These are phyloP conservation scores for Lymantria dispar DNA, from an alignment of 2,888 invertebrate species.

Conservation along the genomic window DNA sequence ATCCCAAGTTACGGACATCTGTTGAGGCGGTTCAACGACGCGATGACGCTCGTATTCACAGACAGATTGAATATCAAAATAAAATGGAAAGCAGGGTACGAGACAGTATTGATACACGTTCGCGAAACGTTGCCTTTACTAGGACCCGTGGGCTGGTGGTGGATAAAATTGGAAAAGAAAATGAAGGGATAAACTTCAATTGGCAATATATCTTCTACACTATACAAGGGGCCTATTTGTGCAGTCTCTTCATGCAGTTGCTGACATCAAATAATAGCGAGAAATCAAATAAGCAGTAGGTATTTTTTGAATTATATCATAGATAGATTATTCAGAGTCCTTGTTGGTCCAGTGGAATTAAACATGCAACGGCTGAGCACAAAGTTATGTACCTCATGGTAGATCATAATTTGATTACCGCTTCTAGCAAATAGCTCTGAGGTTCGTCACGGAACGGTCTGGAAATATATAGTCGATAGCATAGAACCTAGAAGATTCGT, in stretches of 20 bases:
- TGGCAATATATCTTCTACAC: constrained; percentile 64
- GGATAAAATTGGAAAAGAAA: constrained; percentile 12
- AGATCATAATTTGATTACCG: no score
- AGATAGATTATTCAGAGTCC: no score
- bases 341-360: no score
- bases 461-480: no score
- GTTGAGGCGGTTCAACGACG: constrained; percentile 2
- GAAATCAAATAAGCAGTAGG: constrained; percentile 36
- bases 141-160: constrained; percentile 18
- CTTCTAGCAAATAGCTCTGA: no score
- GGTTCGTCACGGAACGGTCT: no score
- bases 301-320: no score
- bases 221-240: constrained; percentile 60
- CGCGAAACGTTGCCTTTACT: constrained; percentile 16
- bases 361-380: no score
- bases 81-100: constrained; percentile 17
- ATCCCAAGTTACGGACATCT: constrained; percentile 1
- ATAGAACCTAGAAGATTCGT: no score
- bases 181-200: constrained; percentile 22
- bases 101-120: constrained; percentile 18
- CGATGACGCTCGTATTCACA: constrained; percentile 3
- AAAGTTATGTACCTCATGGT: no score
- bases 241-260: constrained; percentile 50
- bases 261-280: constrained; percentile 35
- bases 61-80: constrained; percentile 5